Percentiles rank a stretch among this genome's conserved stretches.
Conservation (phyloP, 2,888 invertebrate genomes). For the Erynnis tages region DNA sequence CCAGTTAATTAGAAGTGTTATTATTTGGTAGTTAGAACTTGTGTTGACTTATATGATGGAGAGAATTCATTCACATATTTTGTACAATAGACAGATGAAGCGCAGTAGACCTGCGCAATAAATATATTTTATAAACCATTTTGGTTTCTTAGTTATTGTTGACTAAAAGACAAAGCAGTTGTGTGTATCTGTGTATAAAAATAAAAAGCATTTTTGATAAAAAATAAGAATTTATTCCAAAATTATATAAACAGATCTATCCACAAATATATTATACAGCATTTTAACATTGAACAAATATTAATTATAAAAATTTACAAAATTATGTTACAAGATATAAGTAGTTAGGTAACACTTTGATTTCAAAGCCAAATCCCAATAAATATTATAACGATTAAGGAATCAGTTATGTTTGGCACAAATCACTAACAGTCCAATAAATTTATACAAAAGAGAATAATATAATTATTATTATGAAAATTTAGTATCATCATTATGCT, state of each 20-base stretch:
- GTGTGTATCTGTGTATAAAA: no score
- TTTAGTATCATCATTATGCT: constrained; percentile 10
- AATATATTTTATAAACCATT: no score
- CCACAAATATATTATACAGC: constrained; percentile 48
- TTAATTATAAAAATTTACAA: constrained; percentile 47
- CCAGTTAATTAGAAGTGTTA: no score
- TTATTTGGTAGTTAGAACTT: no score
- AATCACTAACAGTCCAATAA: constrained; percentile 41
- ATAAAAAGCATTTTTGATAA: no score
- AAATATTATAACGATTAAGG: constrained; percentile 40
- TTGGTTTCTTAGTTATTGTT: no score
- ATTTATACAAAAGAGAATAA: background rate
- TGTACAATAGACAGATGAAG: no score
- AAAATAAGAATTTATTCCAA: constrained; percentile 70
- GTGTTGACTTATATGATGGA: no score
- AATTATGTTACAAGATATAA: constrained; percentile 54
- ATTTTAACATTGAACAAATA: constrained; percentile 52
- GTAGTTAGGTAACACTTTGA: constrained; percentile 61
- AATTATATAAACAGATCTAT: constrained; percentile 54
- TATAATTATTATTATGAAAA: constrained; percentile 13
- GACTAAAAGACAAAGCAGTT: no score
- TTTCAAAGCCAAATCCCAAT: constrained; percentile 43
- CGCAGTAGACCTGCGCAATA: no score
- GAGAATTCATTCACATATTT: no score
- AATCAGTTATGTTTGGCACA: constrained; percentile 59